phyloP scores from a whole-genome alignment of 1,140 invertebrate genomes.

The Ostrea denselamellosa region DNA sequence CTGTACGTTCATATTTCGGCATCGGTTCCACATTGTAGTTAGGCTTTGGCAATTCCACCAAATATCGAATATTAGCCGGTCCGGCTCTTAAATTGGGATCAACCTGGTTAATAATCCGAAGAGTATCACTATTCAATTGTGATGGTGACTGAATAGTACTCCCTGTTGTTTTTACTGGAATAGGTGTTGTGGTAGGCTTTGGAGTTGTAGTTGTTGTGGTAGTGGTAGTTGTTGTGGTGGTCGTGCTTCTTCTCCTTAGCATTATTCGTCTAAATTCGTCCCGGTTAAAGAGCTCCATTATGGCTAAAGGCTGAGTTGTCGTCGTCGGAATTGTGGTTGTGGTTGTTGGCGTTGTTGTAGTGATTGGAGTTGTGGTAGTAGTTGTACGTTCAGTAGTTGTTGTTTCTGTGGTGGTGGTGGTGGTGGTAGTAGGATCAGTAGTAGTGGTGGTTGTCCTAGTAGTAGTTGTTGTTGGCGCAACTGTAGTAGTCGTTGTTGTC shows the following conservation, averaged over 20 bases:
- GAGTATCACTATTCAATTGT: not conserved
- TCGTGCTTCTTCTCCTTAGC: not conserved
- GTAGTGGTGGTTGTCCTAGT: not conserved
- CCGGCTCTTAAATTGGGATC: not conserved
- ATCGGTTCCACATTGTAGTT: not conserved
- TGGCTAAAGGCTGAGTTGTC: not conserved
- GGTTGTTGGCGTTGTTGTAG: not conserved
- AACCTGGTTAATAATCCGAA: conserved; percentile 18
- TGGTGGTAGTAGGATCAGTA: not conserved
- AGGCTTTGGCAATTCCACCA: not conserved
- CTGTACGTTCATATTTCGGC: not conserved
- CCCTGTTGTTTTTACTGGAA: not conserved
- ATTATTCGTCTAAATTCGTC: not conserved
- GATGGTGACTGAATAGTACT: not conserved
- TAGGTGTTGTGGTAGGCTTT: not conserved
- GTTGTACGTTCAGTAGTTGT: conserved; percentile 16
- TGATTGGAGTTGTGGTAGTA: not conserved
- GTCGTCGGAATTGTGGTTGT: conserved; percentile 4
- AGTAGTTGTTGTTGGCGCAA: not conserved
- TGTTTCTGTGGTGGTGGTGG: not conserved
- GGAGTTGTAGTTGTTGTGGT: not conserved
- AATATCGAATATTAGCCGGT: not conserved
- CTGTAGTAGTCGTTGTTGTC: not conserved
- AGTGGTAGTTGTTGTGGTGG: not conserved
- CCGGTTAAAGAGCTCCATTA: not conserved